Evolutionary conservation across 92 coral and sea anemone species (phyloP).

Genomic region (Umimayanthus kanabou): DNA sequence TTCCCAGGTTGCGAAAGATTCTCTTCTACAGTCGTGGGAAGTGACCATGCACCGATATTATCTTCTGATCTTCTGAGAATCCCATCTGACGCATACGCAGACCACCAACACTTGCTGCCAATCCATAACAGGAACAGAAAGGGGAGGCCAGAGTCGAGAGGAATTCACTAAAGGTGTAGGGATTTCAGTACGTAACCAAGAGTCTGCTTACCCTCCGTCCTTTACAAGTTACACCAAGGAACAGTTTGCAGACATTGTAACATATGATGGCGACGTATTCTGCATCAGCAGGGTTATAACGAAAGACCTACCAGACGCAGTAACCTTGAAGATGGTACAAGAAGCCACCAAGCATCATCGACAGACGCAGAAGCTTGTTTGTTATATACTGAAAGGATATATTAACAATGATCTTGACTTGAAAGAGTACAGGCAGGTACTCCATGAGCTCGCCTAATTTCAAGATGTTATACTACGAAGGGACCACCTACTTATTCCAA

Average conservation of each 20-base stretch:
- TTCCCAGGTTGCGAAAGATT: not conserved
- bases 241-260: no score
- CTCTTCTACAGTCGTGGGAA: constrained; percentile 4
- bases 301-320: constrained; percentile 36
- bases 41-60: constrained; percentile 15
- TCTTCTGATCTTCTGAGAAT: constrained; percentile 27
- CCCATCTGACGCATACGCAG: constrained; percentile 23
- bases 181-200: constrained; percentile 19
- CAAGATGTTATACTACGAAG: not conserved
- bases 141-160: constrained; percentile 29
- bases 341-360: constrained; percentile 21
- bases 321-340: constrained; percentile 18
- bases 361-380: constrained; percentile 25
- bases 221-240: constrained; percentile 19
- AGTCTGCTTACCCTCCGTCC: constrained; percentile 20
- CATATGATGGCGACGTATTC: no score
- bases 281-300: not conserved
- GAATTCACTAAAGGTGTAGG: not conserved
- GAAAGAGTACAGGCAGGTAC: constrained; percentile 34
- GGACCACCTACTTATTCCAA: constrained; percentile 8
- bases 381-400: constrained; percentile 23
- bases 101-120: constrained; percentile 9
- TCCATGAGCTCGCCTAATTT: constrained; percentile 28
- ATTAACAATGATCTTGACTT: constrained; percentile 4
- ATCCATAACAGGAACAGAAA: constrained; percentile 33